Evolutionary conservation across 2,888 invertebrate species (phyloP), one percentile per base, ranked within the genome.

Genomic region (Seira musarum): DNA sequence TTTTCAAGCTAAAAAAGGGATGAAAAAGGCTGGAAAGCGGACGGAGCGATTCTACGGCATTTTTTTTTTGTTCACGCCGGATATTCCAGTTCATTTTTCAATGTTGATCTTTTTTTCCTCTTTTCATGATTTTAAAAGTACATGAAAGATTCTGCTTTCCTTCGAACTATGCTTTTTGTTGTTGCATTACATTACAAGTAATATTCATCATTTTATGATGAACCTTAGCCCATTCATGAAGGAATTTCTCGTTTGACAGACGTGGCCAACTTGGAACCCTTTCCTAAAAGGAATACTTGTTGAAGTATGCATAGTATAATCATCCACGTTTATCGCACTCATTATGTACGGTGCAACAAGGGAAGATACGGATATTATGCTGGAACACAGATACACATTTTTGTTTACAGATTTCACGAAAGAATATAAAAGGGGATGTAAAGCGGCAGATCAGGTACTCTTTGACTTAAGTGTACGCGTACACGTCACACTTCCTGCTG

Each of bases 51-150:
- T 83, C 85, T 81, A 85, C 85, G 83, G 85, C 60, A 72, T 85
- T 85, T 85, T 40, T n/a, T n/a, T 40, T 85, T 83, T 82, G 80
- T 85, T 80, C 82, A 78, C 72, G 78, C 85, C 85, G 85, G 85
- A 85, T 83, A 85, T 83, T 85, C 85, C 85, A 85, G 85, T 85
- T 85, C 85, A 85, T 85, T 85, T 85, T 83, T 81, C 84, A 82
- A 74, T 82, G 83, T 82, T 83, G 80, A 83, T 83, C 83, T 83
- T 83, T 83, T n/a, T 82, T 64, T 74, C 66, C 69, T 80, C 53
- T 68, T 81, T 77, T 77, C 73, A 83, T 74, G 77, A 83, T 82
- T 83, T 57, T n/a, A 57, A 57, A 57, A 57, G 17, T n/a, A 40
- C 40, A 40, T 40, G 57, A 8, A 57, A 15, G n/a, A 6, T 13